Evolutionary conservation across 1,140 invertebrate genomes (phyloP), one percentile per base, ranked within the genome.

Genomic region (Danaus plexippus): DNA sequence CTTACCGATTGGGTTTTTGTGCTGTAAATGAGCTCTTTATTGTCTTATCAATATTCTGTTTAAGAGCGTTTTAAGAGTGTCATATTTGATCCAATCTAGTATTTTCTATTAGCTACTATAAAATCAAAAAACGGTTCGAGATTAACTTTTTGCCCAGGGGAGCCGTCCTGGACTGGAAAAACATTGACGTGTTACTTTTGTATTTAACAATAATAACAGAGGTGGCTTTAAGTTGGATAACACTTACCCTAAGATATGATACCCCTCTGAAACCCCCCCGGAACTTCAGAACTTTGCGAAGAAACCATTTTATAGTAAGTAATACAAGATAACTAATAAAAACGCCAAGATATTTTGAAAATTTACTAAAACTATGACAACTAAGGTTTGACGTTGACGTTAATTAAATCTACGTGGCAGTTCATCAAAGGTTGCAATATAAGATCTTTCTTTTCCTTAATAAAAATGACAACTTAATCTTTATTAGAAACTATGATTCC

Each of bases 51-150:
- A 98, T 90, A 77, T 95, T 94, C 61, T 92, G 91, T 80, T 96
- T 46, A 99, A 83, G 46, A 99, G 90, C 79, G 98, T 95, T 85
- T 99, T 99, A 12, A 99, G 87, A 1, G 95, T 97, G 70, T 99
- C 98, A 90, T 98, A 87, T 99, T 88, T 98, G 95, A 87, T 99
- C 97, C 90, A 99, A 80, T 83, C 98, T 91, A 44, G 93, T 96
- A 64, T 95, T 96, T 80, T 96, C 97, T 79, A 99, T 97, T n/a
- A 15, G 97, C 94, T 51, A 99, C 94, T 79, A 99, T 97, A 85
- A 99, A 99, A 85, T 99, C 98, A 85, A 99, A 99, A 88, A 99
- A 99, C 11, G 98, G 95, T 89, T 99, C 96, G 9, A 99, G 88
- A 11, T 97, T 98, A 50, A 98, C 97, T 75, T 92, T 90, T 70